Evolutionary conservation across 2,113 vertebrate species (phyloP), one percentile per base, ranked within the genome.

Genomic region (Turnix velox): DNA sequence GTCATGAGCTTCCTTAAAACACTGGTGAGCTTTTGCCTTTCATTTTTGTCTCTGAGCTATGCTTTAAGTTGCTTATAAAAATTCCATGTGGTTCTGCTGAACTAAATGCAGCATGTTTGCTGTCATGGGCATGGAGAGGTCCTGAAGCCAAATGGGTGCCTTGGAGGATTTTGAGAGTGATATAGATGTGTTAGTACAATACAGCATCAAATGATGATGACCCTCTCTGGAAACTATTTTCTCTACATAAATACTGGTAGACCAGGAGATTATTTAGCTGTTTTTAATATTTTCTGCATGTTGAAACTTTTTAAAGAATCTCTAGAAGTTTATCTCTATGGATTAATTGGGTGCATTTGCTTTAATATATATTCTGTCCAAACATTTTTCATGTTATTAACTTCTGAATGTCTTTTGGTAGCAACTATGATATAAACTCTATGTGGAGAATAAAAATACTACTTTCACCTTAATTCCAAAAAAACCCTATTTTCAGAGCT

Each of bases 1-100:
- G 96, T 99, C 98, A 99, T 99, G 99, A 99, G 99, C 97, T 99
- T 99, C 98, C 99, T 99, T 96, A 99, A 98, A 98, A 98, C 98
- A 3, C 95, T 99, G 96, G 99, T 99, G 97, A 99, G 99, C 95
- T 11, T 4, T 65, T 77, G 31, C 33, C 25, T 76, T 67, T 31
- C 30, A 11, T 75, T 73, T 51, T 62, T 30, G 16, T 11, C 43
- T 37, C 19, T 30, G 12, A 24, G 24, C 17, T 30, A 10, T 16
- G 31, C 14, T 11, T 75, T 57, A 31, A 39, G 3, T 18, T 12
- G 35, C 17, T 77, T 45, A 35, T 33, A n/a, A 48, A 87, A 72
- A 23, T 22, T 58, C 22, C 9, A 7, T 0, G 11, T 16, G 58
- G 18, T 33, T 6, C 14, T 7, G 6, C 24, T 22, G 46, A 62